Base-by-base conservation (phyloP, 2,113 vertebrate genomes). In the Phyllostomus discolor region DNA sequence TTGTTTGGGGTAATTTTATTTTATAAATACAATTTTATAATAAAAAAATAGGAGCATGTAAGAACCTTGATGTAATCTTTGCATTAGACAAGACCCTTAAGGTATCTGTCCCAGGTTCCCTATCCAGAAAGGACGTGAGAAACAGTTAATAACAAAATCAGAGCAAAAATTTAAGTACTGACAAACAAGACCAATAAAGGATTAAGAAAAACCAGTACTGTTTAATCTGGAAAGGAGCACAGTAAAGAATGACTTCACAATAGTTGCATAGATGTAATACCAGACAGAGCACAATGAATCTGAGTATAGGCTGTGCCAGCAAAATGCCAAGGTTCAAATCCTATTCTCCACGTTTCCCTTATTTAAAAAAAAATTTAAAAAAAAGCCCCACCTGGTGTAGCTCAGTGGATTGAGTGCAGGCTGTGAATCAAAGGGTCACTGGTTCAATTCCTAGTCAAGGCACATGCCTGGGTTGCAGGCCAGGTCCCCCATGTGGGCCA, bases 21-120 rank as follows among this genome's bases (percentile, higher is more conserved):
- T 93, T 75, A 82, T 48, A 91, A 95, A 95, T 67, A 88, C 11
- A 90, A 91, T 81, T 90, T 70, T 92, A 22, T 69, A 94, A 86
- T 33, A 2, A 59, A 88, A 95, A 93, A 94, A 81, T 7, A 79
- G 24, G 24, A 54, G 46, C 38, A 75, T 16, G 8, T 81, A 73
- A 95, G 83, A 95, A 82, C 19, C 0, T 2, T 69, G 14, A 85
- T 52, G 7, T 62, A 73, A 96, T 85, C 67, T 95, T 78, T 73
- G 26, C 46, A 54, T 78, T 87, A 85, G 6, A 88, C 5, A 50
- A 22, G 66, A 46, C 52, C 19, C 43, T 92, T 50, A 62, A 0
- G 41, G 38, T 69, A 14, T 67, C 14, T 96, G 46, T 75, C 81
- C 48, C 33, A 88, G n/a, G 24, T 69, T 93, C 35, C 88, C 20